Evolutionary conservation across 2,797 vertebrate species (phyloP), one percentile per base, ranked within the genome.

Genomic region (Aulostomus chinensis): DNA sequence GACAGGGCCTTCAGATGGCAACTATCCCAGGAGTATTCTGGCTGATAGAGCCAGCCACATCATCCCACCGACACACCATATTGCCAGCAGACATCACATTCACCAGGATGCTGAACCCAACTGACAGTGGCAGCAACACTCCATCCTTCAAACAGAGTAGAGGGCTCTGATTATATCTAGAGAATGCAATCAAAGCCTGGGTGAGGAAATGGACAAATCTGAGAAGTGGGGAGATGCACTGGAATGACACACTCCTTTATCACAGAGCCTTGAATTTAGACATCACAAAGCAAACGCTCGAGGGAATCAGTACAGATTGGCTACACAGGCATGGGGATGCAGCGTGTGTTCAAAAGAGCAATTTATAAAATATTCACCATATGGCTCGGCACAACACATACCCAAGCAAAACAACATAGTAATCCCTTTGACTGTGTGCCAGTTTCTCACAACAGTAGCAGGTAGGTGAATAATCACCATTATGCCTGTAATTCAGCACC

Each of bases 31-130:
- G 81, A 82, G 78, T 37, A 59, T 82, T 79, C 68, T 52, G 51
- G 60, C 55, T 68, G 73, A 80, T 68, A 34, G 73, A 80, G 67
- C 55, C 69, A 58, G 61, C 51, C 50, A 25, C 67, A 54, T 65
- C 75, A 58, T 76, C 71, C 65, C 2, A 20, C 41, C 41, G 39
- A 72, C 76, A 73, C 61, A 74, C 75, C 78, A 69, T 72, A 78
- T 73, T 81, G 78, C 73, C 74, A 68, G 25, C 73, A 71, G 75
- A 78, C 67, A 76, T 73, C 68, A 65, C 61, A 76, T 72, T 73
- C 69, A 76, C 43, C 65, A 32, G 72, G 75, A 81, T 21, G 56
- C 51, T 55, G 69, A 80, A 54, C 56, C 68, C 56, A 36, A 51
- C 65, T 58, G 79, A 84, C 79, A 83, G 63, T 16, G 53, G 63